phyloP scores from a whole-genome alignment of 2,113 vertebrate genomes.

The Cyanocitta stelleri region DNA sequence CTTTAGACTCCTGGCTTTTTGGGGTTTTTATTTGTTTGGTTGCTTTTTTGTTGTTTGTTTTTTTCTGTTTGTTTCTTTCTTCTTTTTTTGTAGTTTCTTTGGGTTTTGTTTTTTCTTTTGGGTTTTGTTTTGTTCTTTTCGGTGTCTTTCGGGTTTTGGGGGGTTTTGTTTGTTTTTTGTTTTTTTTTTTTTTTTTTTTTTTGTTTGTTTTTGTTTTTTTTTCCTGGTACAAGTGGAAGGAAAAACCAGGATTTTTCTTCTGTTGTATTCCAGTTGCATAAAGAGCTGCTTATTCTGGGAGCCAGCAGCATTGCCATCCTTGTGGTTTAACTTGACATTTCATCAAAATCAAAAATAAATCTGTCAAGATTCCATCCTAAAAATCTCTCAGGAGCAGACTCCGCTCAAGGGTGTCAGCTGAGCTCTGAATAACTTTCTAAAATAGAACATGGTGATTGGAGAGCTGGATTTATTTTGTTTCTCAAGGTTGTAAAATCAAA shows the following conservation, averaged over 20 bases:
- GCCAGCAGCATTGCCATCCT: background rate
- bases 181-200: no score
- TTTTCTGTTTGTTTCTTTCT: background rate
- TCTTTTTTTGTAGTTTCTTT: background rate
- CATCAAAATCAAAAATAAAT: slow-evolving; percentile 26
- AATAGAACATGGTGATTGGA: background rate
- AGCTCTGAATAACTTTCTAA: slow-evolving; percentile 26
- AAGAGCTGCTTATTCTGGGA: background rate
- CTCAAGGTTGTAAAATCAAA: background rate
- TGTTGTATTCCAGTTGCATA: background rate
- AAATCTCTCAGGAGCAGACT: background rate
- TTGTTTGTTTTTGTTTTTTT: background rate
- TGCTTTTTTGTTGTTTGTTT: background rate
- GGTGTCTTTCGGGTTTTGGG: no score
- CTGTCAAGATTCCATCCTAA: slow-evolving; percentile 5
- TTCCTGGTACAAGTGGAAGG: background rate
- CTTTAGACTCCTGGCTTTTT: background rate
- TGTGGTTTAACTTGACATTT: slow-evolving; percentile 18
- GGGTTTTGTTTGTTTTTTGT: background rate
- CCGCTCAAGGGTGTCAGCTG: background rate
- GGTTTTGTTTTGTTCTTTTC: background rate
- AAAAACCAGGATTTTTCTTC: background rate
- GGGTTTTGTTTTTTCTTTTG: background rate
- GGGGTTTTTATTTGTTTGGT: background rate
- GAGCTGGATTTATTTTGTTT: background rate